Conservation (phyloP, 2,888 invertebrate genomes). For the Epinotia bilunana region DNA sequence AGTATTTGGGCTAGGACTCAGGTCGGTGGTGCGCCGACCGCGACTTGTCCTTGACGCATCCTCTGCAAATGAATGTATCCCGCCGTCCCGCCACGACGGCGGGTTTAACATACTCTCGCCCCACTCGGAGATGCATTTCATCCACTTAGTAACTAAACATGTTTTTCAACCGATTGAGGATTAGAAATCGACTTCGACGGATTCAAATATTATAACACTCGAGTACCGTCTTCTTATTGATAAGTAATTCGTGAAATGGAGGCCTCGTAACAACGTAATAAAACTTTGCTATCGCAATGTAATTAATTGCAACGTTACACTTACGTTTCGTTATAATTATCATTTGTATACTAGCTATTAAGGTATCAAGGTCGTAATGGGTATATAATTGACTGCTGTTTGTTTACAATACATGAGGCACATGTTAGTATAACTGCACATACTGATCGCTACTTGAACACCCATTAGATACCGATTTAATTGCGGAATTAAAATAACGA, state of each 20-base stretch:
- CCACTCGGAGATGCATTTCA: constrained; percentile 51
- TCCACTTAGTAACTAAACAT: constrained; percentile 27
- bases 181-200: constrained; percentile 49
- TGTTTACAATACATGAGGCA: constrained; percentile 57
- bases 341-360: constrained; percentile 58
- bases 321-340: constrained; percentile 57
- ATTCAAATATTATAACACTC: constrained; percentile 39
- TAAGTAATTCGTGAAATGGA: constrained; percentile 15
- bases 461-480: constrained; percentile 34
- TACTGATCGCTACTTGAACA: constrained; percentile 38
- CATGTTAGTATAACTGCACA: constrained; percentile 47
- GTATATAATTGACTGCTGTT: constrained; percentile 51
- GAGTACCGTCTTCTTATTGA: constrained; percentile 24
- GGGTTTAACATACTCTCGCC: constrained; percentile 70
- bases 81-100: constrained; percentile 49
- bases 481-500: constrained; percentile 49
- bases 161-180: constrained; percentile 40
- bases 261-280: constrained; percentile 11
- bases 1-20: constrained; percentile 56
- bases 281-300: constrained; percentile 10
- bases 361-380: constrained; percentile 64
- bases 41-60: constrained; percentile 76
- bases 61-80: constrained; percentile 66
- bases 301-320: constrained; percentile 48
- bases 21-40: constrained; percentile 73